Evolutionary conservation across 1,140 invertebrate species (phyloP).

Genomic region (Polyergus mexicanus): DNA sequence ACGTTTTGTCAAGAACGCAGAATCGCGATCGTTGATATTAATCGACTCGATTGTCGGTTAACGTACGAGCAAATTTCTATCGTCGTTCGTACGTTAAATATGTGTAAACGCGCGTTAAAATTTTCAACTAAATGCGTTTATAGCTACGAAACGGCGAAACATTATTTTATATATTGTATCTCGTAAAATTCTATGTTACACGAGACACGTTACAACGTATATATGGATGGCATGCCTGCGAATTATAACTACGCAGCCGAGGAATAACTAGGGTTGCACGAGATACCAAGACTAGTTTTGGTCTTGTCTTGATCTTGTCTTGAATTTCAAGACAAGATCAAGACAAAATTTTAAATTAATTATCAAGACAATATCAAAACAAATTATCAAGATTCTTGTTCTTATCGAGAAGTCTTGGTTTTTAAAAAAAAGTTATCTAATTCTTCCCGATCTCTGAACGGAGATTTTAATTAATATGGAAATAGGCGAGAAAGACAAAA

Average conservation of each 20-base stretch:
- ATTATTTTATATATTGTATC: not conserved
- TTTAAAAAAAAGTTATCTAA: no score
- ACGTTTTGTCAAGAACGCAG: not conserved
- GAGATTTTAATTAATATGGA: no score
- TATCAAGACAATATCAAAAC: no score
- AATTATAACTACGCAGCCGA: slow-evolving; percentile 41
- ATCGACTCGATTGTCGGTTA: not conserved
- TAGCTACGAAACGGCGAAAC: not conserved
- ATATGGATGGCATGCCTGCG: slow-evolving; percentile 28
- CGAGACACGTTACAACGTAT: slow-evolving; percentile 11
- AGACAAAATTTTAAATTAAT: no score
- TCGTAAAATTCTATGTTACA: not conserved
- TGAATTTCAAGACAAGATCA: no score
- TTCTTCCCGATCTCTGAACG: no score
- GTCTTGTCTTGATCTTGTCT: no score
- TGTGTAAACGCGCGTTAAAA: slow-evolving; percentile 2
- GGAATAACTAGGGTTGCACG: no score
- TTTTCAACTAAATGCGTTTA: not conserved
- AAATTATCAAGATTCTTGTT: no score
- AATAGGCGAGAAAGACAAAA: no score
- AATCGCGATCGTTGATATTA: slow-evolving; percentile 21
- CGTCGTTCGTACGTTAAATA: not conserved
- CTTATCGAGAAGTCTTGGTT: no score
- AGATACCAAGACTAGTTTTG: no score
- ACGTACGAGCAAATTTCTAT: not conserved